Evolutionary conservation across 2,113 vertebrate genomes (phyloP).

Genomic region (Ploceus nigricollis): DNA sequence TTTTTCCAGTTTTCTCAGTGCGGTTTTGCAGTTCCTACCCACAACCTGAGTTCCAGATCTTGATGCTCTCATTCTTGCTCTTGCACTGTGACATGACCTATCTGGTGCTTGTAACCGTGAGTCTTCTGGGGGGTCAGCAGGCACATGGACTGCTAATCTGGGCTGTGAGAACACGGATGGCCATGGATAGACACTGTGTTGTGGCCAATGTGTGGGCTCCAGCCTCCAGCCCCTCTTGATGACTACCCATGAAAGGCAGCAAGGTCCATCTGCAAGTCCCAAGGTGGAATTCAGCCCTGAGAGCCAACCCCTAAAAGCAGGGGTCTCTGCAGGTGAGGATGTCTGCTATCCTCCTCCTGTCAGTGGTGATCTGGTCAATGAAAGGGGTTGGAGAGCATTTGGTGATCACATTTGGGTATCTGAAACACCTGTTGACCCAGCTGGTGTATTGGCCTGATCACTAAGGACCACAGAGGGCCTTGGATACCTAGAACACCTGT

Average conservation of each 20-base stretch:
- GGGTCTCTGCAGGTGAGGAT: not conserved
- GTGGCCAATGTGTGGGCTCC: not conserved
- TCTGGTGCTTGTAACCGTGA: not conserved
- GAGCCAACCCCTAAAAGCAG: not conserved
- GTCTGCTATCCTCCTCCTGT: not conserved
- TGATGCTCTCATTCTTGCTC: not conserved
- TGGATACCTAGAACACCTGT: not conserved
- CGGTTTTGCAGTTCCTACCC: not conserved
- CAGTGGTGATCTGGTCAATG: not conserved
- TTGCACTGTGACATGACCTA: not conserved
- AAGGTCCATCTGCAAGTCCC: not conserved
- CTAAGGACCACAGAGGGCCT: not conserved
- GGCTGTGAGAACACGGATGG: not conserved
- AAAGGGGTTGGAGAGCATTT: not conserved
- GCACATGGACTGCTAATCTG: not conserved
- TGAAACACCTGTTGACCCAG: accelerated
- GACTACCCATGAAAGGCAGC: not conserved
- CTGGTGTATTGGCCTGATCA: not conserved
- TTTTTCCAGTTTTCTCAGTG: not conserved
- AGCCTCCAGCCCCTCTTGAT: not conserved
- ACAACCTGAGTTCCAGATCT: not conserved
- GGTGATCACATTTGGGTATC: not conserved
- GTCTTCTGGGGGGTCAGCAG: not conserved
- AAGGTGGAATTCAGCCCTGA: not conserved
- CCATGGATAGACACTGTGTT: accelerated